phyloP scores from a whole-genome alignment of 2,888 invertebrate species.

The Papilio protenor region DNA sequence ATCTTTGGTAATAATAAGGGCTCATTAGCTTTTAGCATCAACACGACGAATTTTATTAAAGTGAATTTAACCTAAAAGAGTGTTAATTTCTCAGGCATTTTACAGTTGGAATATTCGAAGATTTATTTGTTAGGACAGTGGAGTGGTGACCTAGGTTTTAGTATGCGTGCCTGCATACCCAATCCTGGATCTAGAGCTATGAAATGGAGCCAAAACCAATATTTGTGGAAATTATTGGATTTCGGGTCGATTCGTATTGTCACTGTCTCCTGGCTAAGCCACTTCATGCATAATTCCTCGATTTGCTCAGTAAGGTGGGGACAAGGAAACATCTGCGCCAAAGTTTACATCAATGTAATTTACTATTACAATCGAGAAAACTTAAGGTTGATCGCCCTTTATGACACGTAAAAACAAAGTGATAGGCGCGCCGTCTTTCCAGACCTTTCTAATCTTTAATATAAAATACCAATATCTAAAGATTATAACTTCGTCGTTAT shows the following conservation, averaged over 20 bases:
- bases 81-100: neutral
- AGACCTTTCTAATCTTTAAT: neutral
- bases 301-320: constrained; percentile 18
- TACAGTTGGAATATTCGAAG: constrained; percentile 4
- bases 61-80: neutral
- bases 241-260: constrained; percentile 28
- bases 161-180: constrained; percentile 25
- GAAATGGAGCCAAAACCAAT: constrained; percentile 33
- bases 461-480: neutral
- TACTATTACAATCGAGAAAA: neutral
- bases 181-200: constrained; percentile 30
- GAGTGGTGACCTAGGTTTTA: constrained; percentile 24
- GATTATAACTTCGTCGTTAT: neutral
- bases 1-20: too few species aligned
- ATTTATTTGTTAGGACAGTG: constrained; percentile 10
- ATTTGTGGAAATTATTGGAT: constrained; percentile 38
- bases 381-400: neutral
- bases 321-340: constrained; percentile 6
- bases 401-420: neutral
- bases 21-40: too few species aligned
- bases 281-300: constrained; percentile 23
- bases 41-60: neutral
- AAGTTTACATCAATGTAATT: constrained; percentile 11
- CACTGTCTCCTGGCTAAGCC: constrained; percentile 17
- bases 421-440: neutral